A percentile compares a stretch with the other conserved stretches of the same genome.
Conservation (phyloP, 2,797 vertebrate genomes). For the Crypturellus tataupa region DNA sequence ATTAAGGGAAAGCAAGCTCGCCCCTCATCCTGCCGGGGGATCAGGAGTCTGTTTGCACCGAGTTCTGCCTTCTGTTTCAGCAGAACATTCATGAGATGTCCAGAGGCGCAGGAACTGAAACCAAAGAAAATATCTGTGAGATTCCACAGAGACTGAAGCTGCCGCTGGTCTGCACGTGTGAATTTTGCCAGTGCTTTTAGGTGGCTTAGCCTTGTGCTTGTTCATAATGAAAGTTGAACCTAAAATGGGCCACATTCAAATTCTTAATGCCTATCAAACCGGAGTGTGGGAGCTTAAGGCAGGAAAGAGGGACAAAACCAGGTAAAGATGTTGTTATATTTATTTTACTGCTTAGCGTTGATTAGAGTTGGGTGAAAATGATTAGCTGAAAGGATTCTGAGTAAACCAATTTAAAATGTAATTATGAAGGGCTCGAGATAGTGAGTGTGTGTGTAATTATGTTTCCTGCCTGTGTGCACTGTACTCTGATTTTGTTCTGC, state of each 20-base stretch:
- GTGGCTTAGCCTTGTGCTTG: constrained; percentile 34
- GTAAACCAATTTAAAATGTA: constrained; percentile 60
- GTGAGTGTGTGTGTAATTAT: constrained; percentile 56
- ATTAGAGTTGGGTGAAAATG: constrained; percentile 48
- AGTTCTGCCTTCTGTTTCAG: constrained; percentile 31
- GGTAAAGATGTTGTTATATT: constrained; percentile 61
- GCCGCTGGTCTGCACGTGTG: constrained; percentile 36
- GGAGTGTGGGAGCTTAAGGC: background rate
- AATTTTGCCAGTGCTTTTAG: constrained; percentile 6
- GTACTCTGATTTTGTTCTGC: constrained; percentile 44
- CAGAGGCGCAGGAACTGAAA: constrained; percentile 41
- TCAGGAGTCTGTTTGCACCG: background rate
- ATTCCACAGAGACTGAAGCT: constrained; percentile 36
- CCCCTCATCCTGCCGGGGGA: constrained; percentile 18
- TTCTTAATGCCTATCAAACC: background rate
- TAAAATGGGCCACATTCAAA: background rate
- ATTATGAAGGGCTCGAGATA: constrained; percentile 57
- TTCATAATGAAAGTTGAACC: constrained; percentile 33
- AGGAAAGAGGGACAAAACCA: background rate
- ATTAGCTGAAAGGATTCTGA: constrained; percentile 49
- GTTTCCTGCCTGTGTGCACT: constrained; percentile 12
- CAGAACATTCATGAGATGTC: constrained; percentile 4
- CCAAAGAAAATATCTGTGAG: constrained; percentile 45
- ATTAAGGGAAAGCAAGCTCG: constrained; percentile 29
- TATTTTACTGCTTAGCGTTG: constrained; percentile 33